These are phyloP conservation scores for Myodes glareolus DNA, from an alignment of 2,113 vertebrate species.

Conservation along the genomic window DNA sequence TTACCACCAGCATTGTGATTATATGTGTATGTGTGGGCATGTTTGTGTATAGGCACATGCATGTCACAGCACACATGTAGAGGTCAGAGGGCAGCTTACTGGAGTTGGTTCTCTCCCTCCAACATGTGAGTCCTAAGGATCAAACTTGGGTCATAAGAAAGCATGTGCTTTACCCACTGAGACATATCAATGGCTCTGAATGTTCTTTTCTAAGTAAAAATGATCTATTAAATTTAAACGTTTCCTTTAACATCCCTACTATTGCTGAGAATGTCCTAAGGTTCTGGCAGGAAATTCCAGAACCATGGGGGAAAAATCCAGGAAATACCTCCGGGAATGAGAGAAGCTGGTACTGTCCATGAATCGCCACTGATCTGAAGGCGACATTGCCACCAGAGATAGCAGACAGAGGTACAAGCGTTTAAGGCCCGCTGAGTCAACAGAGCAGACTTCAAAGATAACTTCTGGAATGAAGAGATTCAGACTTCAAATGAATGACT, in stretches of 20 bases:
- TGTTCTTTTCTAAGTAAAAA: not conserved
- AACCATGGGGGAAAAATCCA: slow-evolving; percentile 41
- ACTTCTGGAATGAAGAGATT: slow-evolving; percentile 49
- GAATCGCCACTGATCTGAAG: slow-evolving; percentile 35
- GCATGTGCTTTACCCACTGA: not conserved
- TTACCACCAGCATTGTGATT: not conserved
- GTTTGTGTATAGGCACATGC: not conserved
- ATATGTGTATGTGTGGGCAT: not conserved
- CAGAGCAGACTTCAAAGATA: slow-evolving; percentile 68
- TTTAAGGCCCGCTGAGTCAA: slow-evolving; percentile 35
- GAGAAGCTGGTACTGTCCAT: slow-evolving; percentile 48
- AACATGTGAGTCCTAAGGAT: not conserved
- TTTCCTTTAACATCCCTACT: slow-evolving; percentile 33
- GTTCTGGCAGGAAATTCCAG: slow-evolving; percentile 63
- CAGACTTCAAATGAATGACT: slow-evolving; percentile 44
- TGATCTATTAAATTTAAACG: slow-evolving; percentile 38
- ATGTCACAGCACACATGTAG: not conserved
- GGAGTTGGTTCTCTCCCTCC: not conserved
- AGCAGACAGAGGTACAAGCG: not conserved
- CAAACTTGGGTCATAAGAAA: not conserved
- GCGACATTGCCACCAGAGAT: slow-evolving; percentile 2
- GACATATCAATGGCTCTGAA: not conserved
- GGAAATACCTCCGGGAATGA: slow-evolving; percentile 57
- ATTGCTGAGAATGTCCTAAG: not conserved
- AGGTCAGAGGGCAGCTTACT: not conserved